Percentiles rank a stretch among this genome's conserved stretches.
These are phyloP conservation scores for Mirounga angustirostris DNA, from an alignment of 2,113 vertebrate genomes.

Conservation along the genomic window DNA sequence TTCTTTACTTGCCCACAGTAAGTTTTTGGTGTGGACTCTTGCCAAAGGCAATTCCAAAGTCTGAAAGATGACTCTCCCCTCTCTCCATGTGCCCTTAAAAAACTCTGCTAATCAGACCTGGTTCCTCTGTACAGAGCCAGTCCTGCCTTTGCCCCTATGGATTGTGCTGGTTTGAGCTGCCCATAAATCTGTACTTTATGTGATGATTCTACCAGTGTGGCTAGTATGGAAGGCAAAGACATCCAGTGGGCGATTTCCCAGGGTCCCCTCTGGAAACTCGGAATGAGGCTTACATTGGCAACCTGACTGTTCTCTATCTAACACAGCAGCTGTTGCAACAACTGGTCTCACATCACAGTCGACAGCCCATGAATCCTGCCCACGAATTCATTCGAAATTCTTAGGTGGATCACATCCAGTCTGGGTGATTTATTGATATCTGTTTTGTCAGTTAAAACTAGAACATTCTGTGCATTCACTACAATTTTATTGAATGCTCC, in stretches of 20 bases:
- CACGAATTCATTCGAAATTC: not conserved
- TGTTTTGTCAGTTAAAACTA: conserved; percentile 58
- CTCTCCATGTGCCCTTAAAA: not conserved
- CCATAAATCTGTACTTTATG: not conserved
- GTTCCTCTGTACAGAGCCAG: not conserved
- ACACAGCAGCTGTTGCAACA: not conserved
- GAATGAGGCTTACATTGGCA: not conserved
- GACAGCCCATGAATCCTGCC: not conserved
- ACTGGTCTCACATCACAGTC: not conserved
- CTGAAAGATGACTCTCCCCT: not conserved
- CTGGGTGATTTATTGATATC: conserved; percentile 65
- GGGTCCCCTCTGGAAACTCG: not conserved
- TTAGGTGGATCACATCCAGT: conserved; percentile 50
- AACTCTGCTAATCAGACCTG: not conserved
- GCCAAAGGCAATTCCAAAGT: not conserved
- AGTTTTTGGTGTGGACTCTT: not conserved
- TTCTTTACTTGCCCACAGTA: not conserved
- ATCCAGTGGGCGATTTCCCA: not conserved
- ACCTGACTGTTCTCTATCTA: not conserved
- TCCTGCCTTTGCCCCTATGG: not conserved
- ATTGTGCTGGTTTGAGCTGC: not conserved
- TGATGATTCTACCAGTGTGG: not conserved
- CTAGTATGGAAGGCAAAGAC: not conserved
- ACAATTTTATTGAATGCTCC: not conserved
- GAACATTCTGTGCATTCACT: conserved; percentile 41